Conservation (phyloP, 2,113 vertebrate species). For the Aegithalos caudatus region DNA sequence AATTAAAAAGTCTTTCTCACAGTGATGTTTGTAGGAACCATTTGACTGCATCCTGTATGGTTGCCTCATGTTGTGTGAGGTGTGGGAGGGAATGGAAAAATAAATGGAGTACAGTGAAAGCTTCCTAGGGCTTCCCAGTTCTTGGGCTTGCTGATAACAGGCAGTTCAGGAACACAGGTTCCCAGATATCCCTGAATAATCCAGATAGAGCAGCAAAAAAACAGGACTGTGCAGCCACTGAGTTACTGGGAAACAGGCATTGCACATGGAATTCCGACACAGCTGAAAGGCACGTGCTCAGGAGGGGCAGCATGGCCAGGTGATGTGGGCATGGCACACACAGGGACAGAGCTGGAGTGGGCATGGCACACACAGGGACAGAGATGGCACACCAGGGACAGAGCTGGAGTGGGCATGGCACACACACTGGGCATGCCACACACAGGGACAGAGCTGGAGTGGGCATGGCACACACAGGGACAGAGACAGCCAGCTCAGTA, state of each 20-base stretch:
- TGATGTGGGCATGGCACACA: neutral
- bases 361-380: neutral
- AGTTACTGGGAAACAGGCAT: neutral
- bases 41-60: neutral
- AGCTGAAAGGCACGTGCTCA: accelerated
- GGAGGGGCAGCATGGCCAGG: accelerated
- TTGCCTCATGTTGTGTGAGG: neutral
- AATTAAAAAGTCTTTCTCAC: neutral
- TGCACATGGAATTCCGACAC: neutral
- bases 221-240: neutral
- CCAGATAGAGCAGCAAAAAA: neutral
- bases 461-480: neutral
- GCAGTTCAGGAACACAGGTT: neutral
- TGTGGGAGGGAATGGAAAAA: neutral
- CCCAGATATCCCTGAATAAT: neutral
- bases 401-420: neutral
- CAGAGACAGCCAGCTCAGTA: neutral
- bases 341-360: accelerated
- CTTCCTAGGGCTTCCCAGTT: neutral
- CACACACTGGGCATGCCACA: neutral
- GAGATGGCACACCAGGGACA: neutral
- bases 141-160: neutral
- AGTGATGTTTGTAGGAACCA: neutral
- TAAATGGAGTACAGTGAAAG: neutral
- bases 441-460: accelerated